Conservation (phyloP, 2,888 invertebrate species). For the Eupithecia insigniata region DNA sequence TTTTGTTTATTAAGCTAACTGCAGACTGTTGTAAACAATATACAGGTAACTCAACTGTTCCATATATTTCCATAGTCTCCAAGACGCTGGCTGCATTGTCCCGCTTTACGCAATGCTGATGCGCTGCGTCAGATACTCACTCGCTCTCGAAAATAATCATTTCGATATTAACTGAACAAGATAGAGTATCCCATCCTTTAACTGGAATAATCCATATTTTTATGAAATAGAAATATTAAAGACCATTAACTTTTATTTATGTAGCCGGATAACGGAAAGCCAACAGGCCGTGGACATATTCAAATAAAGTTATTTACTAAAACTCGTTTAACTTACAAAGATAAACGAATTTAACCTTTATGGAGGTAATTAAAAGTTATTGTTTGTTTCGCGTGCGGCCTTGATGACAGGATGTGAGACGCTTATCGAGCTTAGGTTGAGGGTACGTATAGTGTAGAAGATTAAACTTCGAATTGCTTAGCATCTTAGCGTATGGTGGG, state of each 20-base stretch:
- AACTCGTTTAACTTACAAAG: slow-evolving; percentile 7
- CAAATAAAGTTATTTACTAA: background rate
- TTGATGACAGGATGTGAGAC: background rate
- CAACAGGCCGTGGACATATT: background rate
- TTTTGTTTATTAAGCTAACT: too few species aligned
- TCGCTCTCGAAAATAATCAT: background rate
- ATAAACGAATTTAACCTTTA: slow-evolving; percentile 14
- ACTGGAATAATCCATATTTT: background rate
- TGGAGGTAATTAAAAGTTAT: slow-evolving; percentile 14
- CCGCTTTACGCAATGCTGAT: too few species aligned
- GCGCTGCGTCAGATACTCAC: too few species aligned
- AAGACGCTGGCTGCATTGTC: too few species aligned
- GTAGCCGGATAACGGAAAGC: background rate
- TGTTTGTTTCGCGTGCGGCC: background rate
- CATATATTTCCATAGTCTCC: too few species aligned
- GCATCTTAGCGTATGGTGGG: background rate
- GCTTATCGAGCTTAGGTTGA: background rate
- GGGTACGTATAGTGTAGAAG: background rate
- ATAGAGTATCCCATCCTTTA: background rate
- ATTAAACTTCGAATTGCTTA: background rate
- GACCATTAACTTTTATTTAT: background rate
- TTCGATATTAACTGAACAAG: background rate
- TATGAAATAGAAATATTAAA: background rate
- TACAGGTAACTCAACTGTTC: too few species aligned
- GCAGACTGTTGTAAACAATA: too few species aligned